Conservation (phyloP, 2,113 vertebrate species). For the Probosciger aterrimus region DNA sequence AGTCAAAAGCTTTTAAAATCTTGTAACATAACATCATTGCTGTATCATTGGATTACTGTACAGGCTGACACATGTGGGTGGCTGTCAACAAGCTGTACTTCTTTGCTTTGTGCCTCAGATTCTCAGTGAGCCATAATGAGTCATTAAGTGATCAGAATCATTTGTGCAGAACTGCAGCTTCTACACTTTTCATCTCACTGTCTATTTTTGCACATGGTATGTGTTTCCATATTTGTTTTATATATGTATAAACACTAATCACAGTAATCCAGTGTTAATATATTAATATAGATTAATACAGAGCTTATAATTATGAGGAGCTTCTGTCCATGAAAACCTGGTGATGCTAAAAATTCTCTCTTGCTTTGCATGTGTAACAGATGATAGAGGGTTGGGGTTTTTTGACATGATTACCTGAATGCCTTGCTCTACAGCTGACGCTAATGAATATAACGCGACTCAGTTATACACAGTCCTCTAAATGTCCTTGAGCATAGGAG, state of each 20-base stretch:
- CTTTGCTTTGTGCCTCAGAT: conserved; percentile 41
- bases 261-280: conserved; percentile 34
- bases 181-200: conserved; percentile 46
- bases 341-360: neutral
- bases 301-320: neutral
- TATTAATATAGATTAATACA: conserved; percentile 39
- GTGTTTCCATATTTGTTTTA: conserved; percentile 24
- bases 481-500: neutral
- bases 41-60: neutral
- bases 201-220: conserved; percentile 52
- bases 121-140: conserved; percentile 62
- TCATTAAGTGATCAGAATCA: conserved; percentile 70
- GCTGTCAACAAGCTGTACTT: conserved; percentile 52
- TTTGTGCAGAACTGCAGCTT: conserved; percentile 56
- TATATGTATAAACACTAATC: conserved; percentile 22
- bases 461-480: neutral
- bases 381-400: neutral
- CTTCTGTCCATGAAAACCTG: neutral
- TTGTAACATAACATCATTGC: neutral
- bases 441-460: conserved; percentile 6
- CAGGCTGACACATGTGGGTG: conserved; percentile 24
- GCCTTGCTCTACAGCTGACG: neutral
- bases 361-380: neutral
- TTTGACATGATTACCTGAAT: neutral
- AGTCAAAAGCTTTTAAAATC: neutral